These are phyloP conservation scores for Mycalesis mineus DNA, from an alignment of 2,888 invertebrate genomes.

Conservation along the genomic window DNA sequence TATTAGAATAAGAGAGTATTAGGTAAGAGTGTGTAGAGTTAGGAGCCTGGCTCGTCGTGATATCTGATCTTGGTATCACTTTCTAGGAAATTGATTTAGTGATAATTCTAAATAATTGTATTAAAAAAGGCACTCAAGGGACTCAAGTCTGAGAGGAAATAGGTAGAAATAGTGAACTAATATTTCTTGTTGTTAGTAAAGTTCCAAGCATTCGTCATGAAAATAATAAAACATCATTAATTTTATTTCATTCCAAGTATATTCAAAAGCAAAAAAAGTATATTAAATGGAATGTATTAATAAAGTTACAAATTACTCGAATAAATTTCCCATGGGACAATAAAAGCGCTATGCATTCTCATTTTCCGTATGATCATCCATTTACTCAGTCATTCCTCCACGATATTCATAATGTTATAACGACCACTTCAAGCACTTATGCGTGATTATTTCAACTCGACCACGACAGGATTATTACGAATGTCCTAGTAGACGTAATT, in stretches of 20 bases:
- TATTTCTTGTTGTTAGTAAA: neutral
- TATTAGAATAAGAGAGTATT: no score
- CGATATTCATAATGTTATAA: conserved; percentile 6
- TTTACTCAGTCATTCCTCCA: neutral
- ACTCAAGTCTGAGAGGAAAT: no score
- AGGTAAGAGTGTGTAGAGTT: no score
- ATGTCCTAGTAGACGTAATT: neutral
- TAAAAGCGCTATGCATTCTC: conserved; percentile 2
- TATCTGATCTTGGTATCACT: no score
- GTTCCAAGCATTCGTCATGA: neutral
- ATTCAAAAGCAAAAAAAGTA: neutral
- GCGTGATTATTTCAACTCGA: neutral
- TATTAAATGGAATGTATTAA: neutral
- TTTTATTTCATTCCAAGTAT: neutral
- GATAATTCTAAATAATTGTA: no score
- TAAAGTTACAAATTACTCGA: neutral
- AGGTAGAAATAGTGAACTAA: no score
- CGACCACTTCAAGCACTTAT: neutral
- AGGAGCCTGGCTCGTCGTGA: no score
- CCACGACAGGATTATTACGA: neutral
- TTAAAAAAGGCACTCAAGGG: no score
- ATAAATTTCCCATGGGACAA: neutral
- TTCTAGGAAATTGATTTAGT: no score
- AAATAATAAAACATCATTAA: neutral
- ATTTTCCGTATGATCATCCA: conserved; percentile 2